Evolutionary conservation across 2,888 invertebrate genomes (phyloP).

Genomic region (Shargacucullia verbasci): DNA sequence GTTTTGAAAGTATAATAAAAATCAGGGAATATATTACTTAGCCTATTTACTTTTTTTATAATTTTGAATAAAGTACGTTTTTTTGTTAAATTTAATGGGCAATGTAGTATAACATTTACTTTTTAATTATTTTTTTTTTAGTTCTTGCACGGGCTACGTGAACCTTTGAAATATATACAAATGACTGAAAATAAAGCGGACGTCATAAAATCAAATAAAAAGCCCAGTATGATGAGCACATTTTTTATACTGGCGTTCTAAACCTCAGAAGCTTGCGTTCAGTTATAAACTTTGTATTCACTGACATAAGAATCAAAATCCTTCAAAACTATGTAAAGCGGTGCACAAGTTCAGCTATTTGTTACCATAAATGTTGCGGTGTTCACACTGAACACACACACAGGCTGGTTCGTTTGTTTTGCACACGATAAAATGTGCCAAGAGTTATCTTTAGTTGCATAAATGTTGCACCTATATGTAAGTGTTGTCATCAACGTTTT

Average conservation of each 20-base stretch:
- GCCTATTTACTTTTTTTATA: conserved; percentile 10
- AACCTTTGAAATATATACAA: conserved; percentile 6
- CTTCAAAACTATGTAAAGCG: background rate
- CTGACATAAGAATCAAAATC: conserved; percentile 8
- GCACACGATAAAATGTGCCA: conserved; percentile 21
- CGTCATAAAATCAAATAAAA: conserved; percentile 39
- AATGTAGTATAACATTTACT: too few species aligned
- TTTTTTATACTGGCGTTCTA: conserved; percentile 22
- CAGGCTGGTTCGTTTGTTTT: conserved; percentile 22
- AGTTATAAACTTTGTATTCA: conserved; percentile 10
- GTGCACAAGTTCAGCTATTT: conserved; percentile 28
- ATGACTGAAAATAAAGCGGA: conserved; percentile 16
- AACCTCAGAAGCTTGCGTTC: conserved; percentile 1
- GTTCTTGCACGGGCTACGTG: too few species aligned
- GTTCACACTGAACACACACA: conserved; percentile 23
- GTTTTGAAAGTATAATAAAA: conserved; percentile 40
- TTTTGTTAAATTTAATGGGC: too few species aligned
- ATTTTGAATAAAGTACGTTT: too few species aligned
- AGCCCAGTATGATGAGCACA: conserved; percentile 32
- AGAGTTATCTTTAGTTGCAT: conserved; percentile 4
- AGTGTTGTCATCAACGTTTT: conserved; percentile 11
- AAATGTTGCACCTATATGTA: conserved; percentile 21
- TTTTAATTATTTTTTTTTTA: too few species aligned
- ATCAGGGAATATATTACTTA: conserved; percentile 20
- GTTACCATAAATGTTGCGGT: conserved; percentile 36